phyloP scores from a whole-genome alignment of 1,140 invertebrate species.

The Heliconius hewitsoni region DNA sequence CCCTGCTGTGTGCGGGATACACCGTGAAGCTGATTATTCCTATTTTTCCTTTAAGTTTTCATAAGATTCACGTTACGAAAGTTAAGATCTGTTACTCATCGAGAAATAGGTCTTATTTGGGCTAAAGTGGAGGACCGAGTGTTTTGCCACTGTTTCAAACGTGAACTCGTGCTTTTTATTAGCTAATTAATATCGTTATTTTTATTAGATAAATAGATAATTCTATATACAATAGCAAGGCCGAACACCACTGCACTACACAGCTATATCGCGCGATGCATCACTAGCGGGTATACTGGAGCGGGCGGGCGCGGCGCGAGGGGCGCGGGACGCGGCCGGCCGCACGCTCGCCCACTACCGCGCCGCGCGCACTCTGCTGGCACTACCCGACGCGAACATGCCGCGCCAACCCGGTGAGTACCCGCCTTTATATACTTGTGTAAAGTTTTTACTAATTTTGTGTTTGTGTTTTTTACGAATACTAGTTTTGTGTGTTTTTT shows the following conservation, averaged over 20 bases:
- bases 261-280: slow-evolving; percentile 85
- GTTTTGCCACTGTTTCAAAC: neutral
- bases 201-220: neutral
- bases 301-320: slow-evolving; percentile 85
- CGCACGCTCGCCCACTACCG: slow-evolving; percentile 88
- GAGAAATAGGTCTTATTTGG: neutral
- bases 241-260: slow-evolving; percentile 91
- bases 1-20: no score
- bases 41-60: no score
- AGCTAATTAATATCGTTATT: neutral
- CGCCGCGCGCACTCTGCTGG: slow-evolving; percentile 82
- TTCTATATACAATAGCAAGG: slow-evolving; percentile 69
- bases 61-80: no score
- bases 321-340: slow-evolving; percentile 85
- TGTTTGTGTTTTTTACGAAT: neutral
- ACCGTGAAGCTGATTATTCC: no score
- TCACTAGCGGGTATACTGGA: slow-evolving; percentile 85
- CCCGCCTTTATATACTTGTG: slow-evolving; percentile 5
- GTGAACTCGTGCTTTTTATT: no score
- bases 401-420: slow-evolving; percentile 59
- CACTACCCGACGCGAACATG: slow-evolving; percentile 81
- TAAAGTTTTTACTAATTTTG: neutral
- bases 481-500: neutral
- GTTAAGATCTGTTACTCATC: neutral
- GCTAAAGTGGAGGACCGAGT: neutral